phyloP scores from a whole-genome alignment of 2,797 vertebrate species.

The Decapterus maruadsi region DNA sequence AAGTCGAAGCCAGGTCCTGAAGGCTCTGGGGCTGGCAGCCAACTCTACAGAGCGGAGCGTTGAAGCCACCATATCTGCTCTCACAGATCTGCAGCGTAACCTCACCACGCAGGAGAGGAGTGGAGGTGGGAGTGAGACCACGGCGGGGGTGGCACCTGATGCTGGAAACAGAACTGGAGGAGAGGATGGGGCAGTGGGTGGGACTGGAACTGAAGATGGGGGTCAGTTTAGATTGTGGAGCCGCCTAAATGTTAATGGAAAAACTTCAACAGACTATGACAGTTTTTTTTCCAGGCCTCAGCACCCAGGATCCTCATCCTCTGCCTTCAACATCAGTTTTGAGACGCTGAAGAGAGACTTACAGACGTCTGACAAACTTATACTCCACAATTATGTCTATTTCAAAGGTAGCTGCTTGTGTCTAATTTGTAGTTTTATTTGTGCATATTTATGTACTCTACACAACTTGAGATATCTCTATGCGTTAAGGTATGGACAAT shows the following conservation, averaged over 20 bases:
- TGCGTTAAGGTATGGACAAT: neutral
- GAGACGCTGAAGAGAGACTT: constrained; percentile 33
- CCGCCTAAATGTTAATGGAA: constrained; percentile 33
- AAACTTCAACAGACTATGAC: constrained; percentile 22
- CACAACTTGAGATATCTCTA: neutral
- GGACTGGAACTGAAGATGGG: constrained; percentile 1
- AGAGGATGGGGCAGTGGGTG: neutral
- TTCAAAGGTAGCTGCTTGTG: constrained; percentile 81
- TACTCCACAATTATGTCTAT: constrained; percentile 83
- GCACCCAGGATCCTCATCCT: constrained; percentile 65
- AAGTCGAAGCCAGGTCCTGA: constrained; percentile 37
- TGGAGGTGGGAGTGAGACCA: constrained; percentile 7
- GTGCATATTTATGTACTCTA: neutral
- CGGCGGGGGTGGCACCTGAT: neutral
- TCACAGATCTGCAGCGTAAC: constrained; percentile 29
- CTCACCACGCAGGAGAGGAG: constrained; percentile 20
- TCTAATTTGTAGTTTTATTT: neutral
- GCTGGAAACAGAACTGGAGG: constrained; percentile 3
- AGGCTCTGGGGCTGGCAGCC: constrained; percentile 39
- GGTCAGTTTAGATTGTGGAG: constrained; percentile 34
- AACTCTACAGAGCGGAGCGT: constrained; percentile 31
- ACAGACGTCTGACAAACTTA: constrained; percentile 77
- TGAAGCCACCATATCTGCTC: constrained; percentile 42
- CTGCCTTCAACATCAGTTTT: constrained; percentile 17
- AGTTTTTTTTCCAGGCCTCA: constrained; percentile 64